Conservation (phyloP, 2,797 vertebrate species). For the Psittacula echo region DNA sequence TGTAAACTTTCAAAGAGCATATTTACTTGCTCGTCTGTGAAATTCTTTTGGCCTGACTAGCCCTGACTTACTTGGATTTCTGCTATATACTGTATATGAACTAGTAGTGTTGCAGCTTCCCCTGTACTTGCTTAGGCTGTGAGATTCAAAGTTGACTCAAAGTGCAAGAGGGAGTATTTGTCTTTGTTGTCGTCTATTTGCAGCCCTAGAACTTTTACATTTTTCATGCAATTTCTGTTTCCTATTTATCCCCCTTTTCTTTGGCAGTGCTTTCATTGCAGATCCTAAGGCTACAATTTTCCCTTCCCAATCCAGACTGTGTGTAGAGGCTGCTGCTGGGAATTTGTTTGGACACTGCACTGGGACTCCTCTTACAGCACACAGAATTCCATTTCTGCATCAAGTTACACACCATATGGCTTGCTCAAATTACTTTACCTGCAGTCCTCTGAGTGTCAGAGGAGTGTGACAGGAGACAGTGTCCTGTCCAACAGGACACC, state of each 20-base stretch:
- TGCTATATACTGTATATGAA: rapidly evolving
- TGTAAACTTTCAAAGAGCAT: neutral
- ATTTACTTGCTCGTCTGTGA: neutral
- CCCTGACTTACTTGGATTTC: neutral
- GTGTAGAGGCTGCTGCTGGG: neutral
- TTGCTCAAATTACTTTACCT: neutral
- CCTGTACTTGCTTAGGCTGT: neutral
- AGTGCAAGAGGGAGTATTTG: neutral
- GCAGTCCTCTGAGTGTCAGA: neutral
- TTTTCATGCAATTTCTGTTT: neutral
- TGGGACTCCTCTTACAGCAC: neutral
- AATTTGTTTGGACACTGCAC: neutral
- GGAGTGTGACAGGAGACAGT: neutral
- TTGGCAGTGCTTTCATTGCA: neutral
- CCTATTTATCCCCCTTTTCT: neutral
- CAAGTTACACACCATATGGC: neutral
- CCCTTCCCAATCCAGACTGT: neutral
- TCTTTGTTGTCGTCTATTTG: neutral
- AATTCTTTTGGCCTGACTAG: neutral
- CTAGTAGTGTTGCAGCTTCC: neutral
- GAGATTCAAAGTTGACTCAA: neutral
- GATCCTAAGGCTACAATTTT: neutral
- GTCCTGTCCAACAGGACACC: neutral
- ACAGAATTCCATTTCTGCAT: neutral
- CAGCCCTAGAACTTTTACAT: neutral